These are phyloP conservation scores for Heliothis subflexa DNA, from an alignment of 1,140 invertebrate genomes.

Conservation along the genomic window DNA sequence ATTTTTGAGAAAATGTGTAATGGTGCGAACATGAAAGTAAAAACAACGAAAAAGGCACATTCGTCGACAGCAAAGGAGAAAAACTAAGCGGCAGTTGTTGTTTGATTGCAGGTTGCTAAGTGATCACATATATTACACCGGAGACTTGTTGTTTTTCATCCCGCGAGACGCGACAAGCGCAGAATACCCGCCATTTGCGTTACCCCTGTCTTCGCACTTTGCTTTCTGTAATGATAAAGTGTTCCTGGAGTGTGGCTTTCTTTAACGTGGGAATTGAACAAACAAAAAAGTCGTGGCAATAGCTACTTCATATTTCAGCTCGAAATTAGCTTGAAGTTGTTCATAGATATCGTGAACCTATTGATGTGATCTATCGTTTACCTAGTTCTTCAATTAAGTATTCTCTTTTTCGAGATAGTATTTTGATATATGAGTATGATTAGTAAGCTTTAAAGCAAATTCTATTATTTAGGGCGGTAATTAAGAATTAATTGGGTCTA, in stretches of 20 bases:
- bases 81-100: constrained; percentile 68
- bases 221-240: constrained; percentile 30
- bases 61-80: constrained; percentile 60
- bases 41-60: constrained; percentile 41
- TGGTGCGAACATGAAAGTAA: background rate
- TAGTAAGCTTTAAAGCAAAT: too few species aligned
- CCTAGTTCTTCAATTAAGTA: too few species aligned
- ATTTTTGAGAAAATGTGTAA: background rate
- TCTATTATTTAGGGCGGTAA: too few species aligned
- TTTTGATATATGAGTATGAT: too few species aligned
- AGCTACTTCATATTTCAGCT: too few species aligned
- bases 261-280: background rate
- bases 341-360: too few species aligned
- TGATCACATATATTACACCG: constrained; percentile 82
- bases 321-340: too few species aligned
- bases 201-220: constrained; percentile 44
- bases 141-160: constrained; percentile 73
- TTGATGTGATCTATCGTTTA: too few species aligned
- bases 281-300: background rate
- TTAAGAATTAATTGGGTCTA: too few species aligned
- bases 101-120: constrained; percentile 84
- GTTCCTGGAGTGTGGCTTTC: background rate
- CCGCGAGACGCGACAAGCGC: constrained; percentile 46
- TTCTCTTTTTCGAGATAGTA: too few species aligned
- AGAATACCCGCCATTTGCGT: constrained; percentile 49